Base-by-base conservation (phyloP, 30 jellyfish, hydroid and myxozoan genomes). In the Mastigias papua region DNA sequence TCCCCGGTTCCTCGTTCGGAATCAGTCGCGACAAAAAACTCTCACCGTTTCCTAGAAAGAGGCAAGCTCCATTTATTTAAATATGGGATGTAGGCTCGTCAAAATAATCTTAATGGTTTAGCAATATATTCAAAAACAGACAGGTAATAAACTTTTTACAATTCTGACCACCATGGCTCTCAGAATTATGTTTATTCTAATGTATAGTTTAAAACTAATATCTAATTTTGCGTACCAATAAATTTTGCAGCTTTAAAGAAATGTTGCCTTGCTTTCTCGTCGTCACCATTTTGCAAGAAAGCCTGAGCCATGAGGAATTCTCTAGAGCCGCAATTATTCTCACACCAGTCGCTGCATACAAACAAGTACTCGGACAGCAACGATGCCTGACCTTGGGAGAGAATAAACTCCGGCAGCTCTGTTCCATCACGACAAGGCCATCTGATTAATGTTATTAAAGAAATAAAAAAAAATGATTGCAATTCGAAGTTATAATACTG, bases 251-350 rank as follows among this genome's bases (percentile, higher is more conserved):
- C 96, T 46, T 90, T 82, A 48, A 94, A 73, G 76, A 94, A 94
- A 46, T 80, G 90, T 46, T 86, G 76, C 60, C 87, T 73, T 11
- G 98, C 98, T 64, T 89, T 94, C 60, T 65, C 88, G 73, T 81
- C 93, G 33, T 88, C 92, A 51, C 89, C 96, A 67, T 37, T 88
- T 30, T 97, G 96, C 21, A 94, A 87, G 60, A 84, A 94, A 4
- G 98, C 96, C 69, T 88, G 96, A 15, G 89, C 98, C 64, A 72
- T 37, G 33, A 94, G 89, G 42, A 86, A 89, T 23, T 88, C 93
- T 62, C 88, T 73, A 22, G 97, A 89, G 69, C 97, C 97, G 19
- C 93, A 34, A 78, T 84, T 89, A 19, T 30, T 48, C 1, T 63
- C 27, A 73, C 98, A 94, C 97, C 97, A 84, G 2, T 84, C 93